phyloP scores from a whole-genome alignment of 2,113 vertebrate species.

The Solea senegalensis region DNA sequence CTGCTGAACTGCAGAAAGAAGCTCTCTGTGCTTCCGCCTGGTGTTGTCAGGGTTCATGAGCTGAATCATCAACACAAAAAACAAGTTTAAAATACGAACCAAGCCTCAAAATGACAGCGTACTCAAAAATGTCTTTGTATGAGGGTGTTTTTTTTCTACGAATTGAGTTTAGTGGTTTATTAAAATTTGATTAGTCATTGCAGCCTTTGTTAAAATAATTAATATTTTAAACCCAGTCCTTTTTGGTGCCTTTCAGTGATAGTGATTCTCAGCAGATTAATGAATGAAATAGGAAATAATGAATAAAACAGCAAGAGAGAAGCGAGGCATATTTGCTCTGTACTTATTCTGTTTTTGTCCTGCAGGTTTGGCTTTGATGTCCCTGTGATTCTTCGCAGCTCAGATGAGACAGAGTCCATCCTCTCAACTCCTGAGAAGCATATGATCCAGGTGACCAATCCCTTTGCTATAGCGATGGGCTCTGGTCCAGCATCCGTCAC shows the following conservation, averaged over 20 bases:
- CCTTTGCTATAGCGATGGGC: slow-evolving; percentile 87
- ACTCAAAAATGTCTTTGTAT: too few species aligned
- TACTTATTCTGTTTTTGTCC: neutral
- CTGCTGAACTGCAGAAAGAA: neutral
- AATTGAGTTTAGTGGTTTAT: too few species aligned
- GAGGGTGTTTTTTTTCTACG: too few species aligned
- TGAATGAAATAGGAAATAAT: too few species aligned
- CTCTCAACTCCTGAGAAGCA: slow-evolving; percentile 85
- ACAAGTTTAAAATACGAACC: too few species aligned
- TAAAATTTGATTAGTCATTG: too few species aligned
- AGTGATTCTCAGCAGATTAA: neutral
- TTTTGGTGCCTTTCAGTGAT: neutral
- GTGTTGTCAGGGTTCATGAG: neutral
- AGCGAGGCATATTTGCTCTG: too few species aligned
- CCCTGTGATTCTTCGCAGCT: slow-evolving; percentile 92
- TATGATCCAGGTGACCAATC: slow-evolving; percentile 96
- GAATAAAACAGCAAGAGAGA: neutral
- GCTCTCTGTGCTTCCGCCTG: too few species aligned
- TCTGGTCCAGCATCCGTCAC: slow-evolving; percentile 81
- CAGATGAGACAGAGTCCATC: slow-evolving; percentile 85
- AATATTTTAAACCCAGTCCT: too few species aligned
- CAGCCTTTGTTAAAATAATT: too few species aligned
- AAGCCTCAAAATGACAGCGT: too few species aligned
- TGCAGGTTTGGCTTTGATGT: slow-evolving; percentile 93
- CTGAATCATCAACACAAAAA: neutral